Evolutionary conservation across 2,113 vertebrate genomes (phyloP).

Genomic region (Rhynchomys soricoides): DNA sequence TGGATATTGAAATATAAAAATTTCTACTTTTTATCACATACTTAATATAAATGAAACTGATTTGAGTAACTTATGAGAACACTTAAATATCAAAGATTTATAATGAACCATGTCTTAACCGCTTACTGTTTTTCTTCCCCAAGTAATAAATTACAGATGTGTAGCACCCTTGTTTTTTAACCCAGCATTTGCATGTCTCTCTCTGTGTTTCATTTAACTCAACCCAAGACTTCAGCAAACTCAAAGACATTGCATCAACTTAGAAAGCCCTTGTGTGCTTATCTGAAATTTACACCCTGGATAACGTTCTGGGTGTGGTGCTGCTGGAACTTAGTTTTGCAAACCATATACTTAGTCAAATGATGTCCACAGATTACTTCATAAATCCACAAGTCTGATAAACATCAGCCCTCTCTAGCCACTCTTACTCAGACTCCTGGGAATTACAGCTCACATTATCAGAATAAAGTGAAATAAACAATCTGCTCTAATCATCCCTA

Average conservation of each 20-base stretch:
- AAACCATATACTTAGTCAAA: constrained; percentile 4
- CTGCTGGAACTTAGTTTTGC: constrained; percentile 64
- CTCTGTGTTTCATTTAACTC: not conserved
- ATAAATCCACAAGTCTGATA: not conserved
- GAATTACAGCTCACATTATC: constrained; percentile 56
- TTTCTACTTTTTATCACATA: not conserved
- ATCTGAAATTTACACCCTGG: constrained; percentile 70
- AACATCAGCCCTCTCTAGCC: constrained; percentile 30
- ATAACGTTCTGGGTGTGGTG: constrained; percentile 75
- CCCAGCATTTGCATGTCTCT: constrained; percentile 73
- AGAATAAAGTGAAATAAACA: constrained; percentile 37
- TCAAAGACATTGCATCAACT: constrained; percentile 17
- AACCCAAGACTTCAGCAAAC: not conserved
- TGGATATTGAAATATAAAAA: constrained; percentile 30
- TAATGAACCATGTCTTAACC: constrained; percentile 28
- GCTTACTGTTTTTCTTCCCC: constrained; percentile 12
- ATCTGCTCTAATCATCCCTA: constrained; percentile 41
- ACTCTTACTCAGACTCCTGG: constrained; percentile 43
- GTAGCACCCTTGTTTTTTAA: constrained; percentile 35
- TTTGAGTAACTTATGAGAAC: constrained; percentile 25
- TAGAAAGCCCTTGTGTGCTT: constrained; percentile 7
- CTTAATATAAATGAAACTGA: constrained; percentile 46
- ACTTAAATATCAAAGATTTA: constrained; percentile 34
- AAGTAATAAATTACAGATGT: constrained; percentile 67
- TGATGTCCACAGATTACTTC: constrained; percentile 53